Conservation (phyloP, 2,888 invertebrate species). For the Latrodectus hesperus region DNA sequence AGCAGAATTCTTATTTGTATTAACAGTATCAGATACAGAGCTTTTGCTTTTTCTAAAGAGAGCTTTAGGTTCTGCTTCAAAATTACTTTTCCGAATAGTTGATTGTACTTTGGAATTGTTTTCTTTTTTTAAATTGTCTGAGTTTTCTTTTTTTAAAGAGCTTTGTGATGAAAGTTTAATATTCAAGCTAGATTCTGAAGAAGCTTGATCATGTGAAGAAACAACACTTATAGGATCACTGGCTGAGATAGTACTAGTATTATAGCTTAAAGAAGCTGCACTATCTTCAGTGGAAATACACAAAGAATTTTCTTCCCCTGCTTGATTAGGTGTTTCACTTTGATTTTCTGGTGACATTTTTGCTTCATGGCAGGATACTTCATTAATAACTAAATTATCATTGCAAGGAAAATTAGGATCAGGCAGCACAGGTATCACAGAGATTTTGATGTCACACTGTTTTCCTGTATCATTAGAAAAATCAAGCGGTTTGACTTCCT, state of each 20-base stretch:
- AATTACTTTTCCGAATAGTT: neutral
- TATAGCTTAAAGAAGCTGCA: neutral
- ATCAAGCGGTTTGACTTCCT: neutral
- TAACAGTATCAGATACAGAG: neutral
- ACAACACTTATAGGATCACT: too few species aligned
- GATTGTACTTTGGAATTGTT: neutral
- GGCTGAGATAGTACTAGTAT: too few species aligned
- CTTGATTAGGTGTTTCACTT: neutral
- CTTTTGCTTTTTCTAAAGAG: neutral
- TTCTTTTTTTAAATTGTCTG: conserved; percentile 4
- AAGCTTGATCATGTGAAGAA: too few species aligned
- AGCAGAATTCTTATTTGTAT: neutral
- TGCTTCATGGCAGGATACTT: conserved; percentile 23
- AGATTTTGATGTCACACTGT: conserved; percentile 28
- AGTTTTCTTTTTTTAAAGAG: neutral
- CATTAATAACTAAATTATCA: conserved; percentile 43
- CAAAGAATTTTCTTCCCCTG: neutral
- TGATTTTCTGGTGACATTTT: neutral
- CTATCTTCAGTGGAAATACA: neutral
- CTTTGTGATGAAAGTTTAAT: neutral
- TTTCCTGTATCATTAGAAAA: neutral
- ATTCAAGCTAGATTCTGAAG: neutral
- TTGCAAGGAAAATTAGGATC: conserved; percentile 45
- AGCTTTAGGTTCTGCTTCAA: neutral
- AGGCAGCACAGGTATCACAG: conserved; percentile 24